Conservation (phyloP, 2,113 vertebrate species). For the Donacobius atricapilla region DNA sequence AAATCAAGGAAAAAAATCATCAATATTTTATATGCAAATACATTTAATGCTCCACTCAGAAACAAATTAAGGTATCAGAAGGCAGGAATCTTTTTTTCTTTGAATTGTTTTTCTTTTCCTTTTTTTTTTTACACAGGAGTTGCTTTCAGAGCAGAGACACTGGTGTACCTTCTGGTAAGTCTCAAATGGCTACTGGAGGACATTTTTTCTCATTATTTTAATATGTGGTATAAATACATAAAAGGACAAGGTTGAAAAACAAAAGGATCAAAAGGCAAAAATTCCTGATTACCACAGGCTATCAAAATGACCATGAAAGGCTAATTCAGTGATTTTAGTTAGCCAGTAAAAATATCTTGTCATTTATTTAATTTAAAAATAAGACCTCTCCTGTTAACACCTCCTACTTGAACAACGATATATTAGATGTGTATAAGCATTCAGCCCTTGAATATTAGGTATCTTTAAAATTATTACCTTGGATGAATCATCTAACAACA, state of each 20-base stretch:
- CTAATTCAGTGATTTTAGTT: neutral
- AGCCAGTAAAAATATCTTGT: neutral
- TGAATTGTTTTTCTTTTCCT: neutral
- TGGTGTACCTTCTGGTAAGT: neutral
- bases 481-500: neutral
- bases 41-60: neutral
- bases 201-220: neutral
- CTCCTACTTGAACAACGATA: neutral
- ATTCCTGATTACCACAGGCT: neutral
- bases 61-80: neutral
- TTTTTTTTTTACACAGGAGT: neutral
- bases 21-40: neutral
- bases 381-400: neutral
- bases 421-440: neutral
- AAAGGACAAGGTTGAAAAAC: neutral
- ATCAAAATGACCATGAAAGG: neutral
- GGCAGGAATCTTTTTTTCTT: neutral
- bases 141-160: neutral
- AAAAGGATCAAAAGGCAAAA: neutral
- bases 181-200: neutral
- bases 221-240: neutral
- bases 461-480: neutral
- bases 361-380: neutral
- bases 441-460: neutral
- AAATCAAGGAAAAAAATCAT: neutral